Base-by-base conservation (phyloP, 2,888 invertebrate species). In the Thecocarcelia acutangulata region DNA sequence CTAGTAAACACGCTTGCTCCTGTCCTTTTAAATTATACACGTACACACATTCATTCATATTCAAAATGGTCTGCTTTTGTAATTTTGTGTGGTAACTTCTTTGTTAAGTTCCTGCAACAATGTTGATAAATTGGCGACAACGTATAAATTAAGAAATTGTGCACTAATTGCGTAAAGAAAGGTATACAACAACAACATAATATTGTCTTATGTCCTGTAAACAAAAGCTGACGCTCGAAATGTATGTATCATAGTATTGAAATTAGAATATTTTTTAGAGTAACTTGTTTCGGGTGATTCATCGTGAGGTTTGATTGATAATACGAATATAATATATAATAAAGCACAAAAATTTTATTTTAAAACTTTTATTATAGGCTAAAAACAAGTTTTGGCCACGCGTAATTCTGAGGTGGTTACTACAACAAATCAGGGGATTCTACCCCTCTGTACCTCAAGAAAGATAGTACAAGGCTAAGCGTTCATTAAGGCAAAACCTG, bases 121-220 rank as follows among this genome's bases (percentile, higher is more conserved):
- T 74, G 85, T 85, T 87, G 87, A 87, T 88, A 87, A 88, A 88
- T 88, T 87, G 88, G 88, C 88, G 88, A 88, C 87, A 88, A 87
- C 86, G 86, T 86, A 87, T 88, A 88, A 88, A 88, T 88, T 88
- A 88, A 88, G 88, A 88, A 88, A 88, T 88, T 88, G 86, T 87
- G 87, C 87, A 87, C 88, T 88, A 88, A 88, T 88, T 88, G 87
- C 87, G 85, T 87, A 86, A 88, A 87, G 68, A 87, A 87, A 77
- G 75, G 77, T 69, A 76, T 73, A 74, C 46, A 40, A 70, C 46
- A 40, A 70, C 52, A 44, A 44, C 50, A 72, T 46, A 46, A 46
- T 52, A 79, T 72, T 79, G 33, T 78, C 64, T 64, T 37, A 33
- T 28, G 56, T 64, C 58, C 50, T 40, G 44, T 42, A 52, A 78